A percentile compares a stretch with the other conserved stretches of the same genome.
Evolutionary conservation across 1,140 invertebrate species (phyloP).

Genomic region (Drosophila saltans): DNA sequence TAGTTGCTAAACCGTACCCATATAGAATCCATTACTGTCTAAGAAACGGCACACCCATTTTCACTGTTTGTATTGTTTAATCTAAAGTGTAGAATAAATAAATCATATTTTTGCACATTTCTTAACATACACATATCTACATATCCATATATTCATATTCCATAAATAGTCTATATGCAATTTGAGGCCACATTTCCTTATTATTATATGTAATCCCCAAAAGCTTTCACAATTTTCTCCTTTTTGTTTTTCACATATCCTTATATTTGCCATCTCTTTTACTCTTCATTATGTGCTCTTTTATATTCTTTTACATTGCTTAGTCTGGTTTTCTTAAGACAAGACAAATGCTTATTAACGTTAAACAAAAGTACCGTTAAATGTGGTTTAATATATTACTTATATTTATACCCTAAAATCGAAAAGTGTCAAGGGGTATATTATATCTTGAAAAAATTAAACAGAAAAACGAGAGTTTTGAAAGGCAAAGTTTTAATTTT

Average conservation of each 20-base stretch:
- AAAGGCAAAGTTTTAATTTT: no score
- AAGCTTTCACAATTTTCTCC: background rate
- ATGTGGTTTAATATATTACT: background rate
- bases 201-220: background rate
- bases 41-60: background rate
- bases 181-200: background rate
- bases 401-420: background rate
- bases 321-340: slow-evolving; percentile 13
- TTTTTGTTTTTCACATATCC: background rate
- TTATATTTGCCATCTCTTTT: background rate
- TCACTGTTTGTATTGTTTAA: background rate
- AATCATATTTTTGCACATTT: background rate
- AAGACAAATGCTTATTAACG: slow-evolving; percentile 49
- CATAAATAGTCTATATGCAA: slow-evolving; percentile 1
- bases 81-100: background rate
- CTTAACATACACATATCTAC: background rate
- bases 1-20: no score
- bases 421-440: background rate
- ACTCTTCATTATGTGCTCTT: background rate
- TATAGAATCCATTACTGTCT: no score
- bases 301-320: background rate
- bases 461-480: no score
- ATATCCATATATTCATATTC: background rate
- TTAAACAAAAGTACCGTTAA: slow-evolving; percentile 59
- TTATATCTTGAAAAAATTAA: no score